Conservation (phyloP, 2,113 vertebrate species). For the Pavo muticus region DNA sequence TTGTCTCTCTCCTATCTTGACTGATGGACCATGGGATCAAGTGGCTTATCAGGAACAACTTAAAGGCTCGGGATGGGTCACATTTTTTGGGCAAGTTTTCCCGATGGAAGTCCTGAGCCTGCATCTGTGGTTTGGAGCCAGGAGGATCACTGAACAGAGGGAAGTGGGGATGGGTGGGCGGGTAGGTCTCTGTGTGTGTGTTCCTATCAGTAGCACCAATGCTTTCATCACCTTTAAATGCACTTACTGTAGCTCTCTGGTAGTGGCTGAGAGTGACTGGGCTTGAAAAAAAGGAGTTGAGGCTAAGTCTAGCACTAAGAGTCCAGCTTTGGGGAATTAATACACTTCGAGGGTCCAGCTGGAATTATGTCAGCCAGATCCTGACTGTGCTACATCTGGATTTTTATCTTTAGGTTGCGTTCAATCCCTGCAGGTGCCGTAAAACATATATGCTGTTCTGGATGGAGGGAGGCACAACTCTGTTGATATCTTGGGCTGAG, state of each 20-base stretch:
- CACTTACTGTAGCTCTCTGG: conserved; percentile 69
- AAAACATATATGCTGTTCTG: neutral
- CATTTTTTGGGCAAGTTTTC: conserved; percentile 39
- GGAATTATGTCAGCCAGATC: neutral
- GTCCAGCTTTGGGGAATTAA: neutral
- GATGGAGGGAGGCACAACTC: neutral
- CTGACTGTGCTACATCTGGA: neutral
- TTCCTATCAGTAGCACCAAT: conserved; percentile 73
- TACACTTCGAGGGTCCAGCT: neutral
- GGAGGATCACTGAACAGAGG: conserved; percentile 55
- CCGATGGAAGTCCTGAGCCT: conserved; percentile 39
- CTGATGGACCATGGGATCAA: conserved; percentile 33
- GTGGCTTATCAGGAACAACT: conserved; percentile 70
- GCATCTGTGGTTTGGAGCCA: conserved; percentile 36
- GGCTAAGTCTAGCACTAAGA: neutral
- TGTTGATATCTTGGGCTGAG: neutral
- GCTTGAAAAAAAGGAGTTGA: conserved; percentile 18
- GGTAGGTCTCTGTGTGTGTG: conserved; percentile 63
- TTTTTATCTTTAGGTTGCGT: neutral
- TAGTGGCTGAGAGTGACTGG: conserved; percentile 30
- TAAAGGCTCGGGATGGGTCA: conserved; percentile 27
- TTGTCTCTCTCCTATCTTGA: conserved; percentile 46
- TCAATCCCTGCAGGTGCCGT: conserved; percentile 16
- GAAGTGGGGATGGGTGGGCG: conserved; percentile 48
- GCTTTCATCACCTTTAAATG: conserved; percentile 74